Evolutionary conservation across 2,113 vertebrate genomes (phyloP), one percentile per base, ranked within the genome.

Genomic region (Parotia lawesii): DNA sequence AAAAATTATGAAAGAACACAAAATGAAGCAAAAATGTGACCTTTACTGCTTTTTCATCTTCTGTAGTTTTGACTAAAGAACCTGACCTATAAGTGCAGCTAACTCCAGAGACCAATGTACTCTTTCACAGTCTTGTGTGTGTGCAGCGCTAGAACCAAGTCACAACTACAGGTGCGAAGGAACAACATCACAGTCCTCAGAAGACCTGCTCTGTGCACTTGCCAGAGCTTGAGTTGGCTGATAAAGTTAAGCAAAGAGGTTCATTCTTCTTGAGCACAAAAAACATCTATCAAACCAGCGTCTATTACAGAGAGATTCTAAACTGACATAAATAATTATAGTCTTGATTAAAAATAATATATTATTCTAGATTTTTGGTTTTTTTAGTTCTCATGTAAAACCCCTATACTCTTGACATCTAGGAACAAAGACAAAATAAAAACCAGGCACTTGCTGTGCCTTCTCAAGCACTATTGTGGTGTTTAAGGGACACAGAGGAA

Each of bases 341-440:
- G 87, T 83, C 66, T 96, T 75, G 87, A 97, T 97, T 97, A 96
- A 96, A 97, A 97, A 96, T 21, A 97, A 98, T 96, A 93, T 96
- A 97, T 97, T 97, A 97, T 96, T 96, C 94, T 97, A 97, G 86
- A 45, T 87, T 97, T 93, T 93, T 80, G 74, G 77, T 72, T 88
- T 87, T 87, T 96, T 93, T 86, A 95, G 94, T 95, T 97, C 96
- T 94, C 75, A 89, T 97, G 88, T 95, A 95, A 95, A 95, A 96
- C 51, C 37, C 90, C 95, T 97, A 95, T 94, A 93, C 70, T 96
- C 87, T 85, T 87, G 82, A 96, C 93, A 96, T 81, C 97, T 97
- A 97, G 78, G 76, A 97, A 96, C 84, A 96, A 96, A 95, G 85
- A 87, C 87, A 94, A 96, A 93, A 95, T 93, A 86, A 95, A 95